Percentiles rank a stretch among this genome's conserved stretches.
Evolutionary conservation across 1,140 invertebrate species (phyloP).

Genomic region (Drosophila ogumai): DNA sequence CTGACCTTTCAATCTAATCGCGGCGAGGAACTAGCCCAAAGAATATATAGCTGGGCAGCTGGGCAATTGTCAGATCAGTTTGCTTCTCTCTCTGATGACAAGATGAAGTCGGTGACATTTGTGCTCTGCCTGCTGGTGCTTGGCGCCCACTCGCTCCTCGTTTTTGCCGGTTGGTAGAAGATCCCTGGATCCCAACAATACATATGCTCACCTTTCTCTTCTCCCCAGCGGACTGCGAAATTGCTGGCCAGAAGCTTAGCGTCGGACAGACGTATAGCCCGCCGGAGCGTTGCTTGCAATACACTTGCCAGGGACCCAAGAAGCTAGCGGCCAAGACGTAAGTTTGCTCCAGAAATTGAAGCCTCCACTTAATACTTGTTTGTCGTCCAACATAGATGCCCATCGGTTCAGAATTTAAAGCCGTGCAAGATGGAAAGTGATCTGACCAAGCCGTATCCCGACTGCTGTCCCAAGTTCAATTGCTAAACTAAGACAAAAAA

Average conservation of each 20-base stretch:
- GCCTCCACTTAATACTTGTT: background rate
- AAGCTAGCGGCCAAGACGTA: slow-evolving; percentile 15
- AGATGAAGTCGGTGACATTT: slow-evolving; percentile 55
- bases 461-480: slow-evolving; percentile 56
- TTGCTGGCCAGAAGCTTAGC: slow-evolving; percentile 23
- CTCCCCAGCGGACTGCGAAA: slow-evolving; percentile 33
- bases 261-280: slow-evolving; percentile 46
- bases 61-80: slow-evolving; percentile 7
- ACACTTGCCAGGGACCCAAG: slow-evolving; percentile 25
- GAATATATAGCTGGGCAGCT: slow-evolving; percentile 8
- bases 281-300: slow-evolving; percentile 19
- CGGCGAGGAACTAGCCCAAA: slow-evolving; percentile 1
- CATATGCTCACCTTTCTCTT: too few relatives aligned
- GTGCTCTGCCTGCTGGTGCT: slow-evolving; percentile 63
- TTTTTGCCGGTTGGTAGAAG: slow-evolving; percentile 43
- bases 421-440: slow-evolving; percentile 52
- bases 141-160: slow-evolving; percentile 48
- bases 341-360: background rate
- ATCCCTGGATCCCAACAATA: too few relatives aligned
- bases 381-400: slow-evolving; percentile 30
- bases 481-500: slow-evolving; percentile 21
- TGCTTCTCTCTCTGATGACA: background rate
- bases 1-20: slow-evolving; percentile 37
- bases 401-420: slow-evolving; percentile 2
- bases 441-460: slow-evolving; percentile 50